A percentile compares a stretch with the other conserved stretches of the same genome.
Conservation (phyloP, 2,797 vertebrate genomes). For the Pangasius mekongensis region DNA sequence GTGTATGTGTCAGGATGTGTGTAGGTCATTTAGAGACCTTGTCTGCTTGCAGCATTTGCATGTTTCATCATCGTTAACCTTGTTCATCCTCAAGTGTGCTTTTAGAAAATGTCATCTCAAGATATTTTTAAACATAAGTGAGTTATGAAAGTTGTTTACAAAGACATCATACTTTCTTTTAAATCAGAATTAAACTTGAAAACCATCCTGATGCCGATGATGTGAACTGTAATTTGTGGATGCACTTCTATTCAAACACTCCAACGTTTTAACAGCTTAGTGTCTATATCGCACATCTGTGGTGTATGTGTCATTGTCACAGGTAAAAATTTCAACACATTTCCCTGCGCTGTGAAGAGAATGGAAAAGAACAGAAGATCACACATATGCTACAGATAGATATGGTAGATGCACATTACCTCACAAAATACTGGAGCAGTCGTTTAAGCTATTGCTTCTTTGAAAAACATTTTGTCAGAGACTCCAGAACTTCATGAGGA, state of each 20-base stretch:
- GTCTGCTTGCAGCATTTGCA: conserved; percentile 60
- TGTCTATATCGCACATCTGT: neutral
- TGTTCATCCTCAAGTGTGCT: conserved; percentile 63
- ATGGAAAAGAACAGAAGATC: neutral
- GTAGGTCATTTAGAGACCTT: conserved; percentile 46
- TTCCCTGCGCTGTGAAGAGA: neutral
- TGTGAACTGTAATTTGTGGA: neutral
- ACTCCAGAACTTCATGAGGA: neutral
- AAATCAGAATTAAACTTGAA: conserved; percentile 43
- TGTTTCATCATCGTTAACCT: conserved; percentile 70
- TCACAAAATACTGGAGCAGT: neutral
- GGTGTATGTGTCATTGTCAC: neutral
- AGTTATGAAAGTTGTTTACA: conserved; percentile 40
- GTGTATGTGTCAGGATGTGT: conserved; percentile 14
- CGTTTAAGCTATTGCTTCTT: neutral
- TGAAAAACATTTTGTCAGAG: conserved; percentile 2
- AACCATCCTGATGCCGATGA: neutral
- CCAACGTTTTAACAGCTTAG: neutral
- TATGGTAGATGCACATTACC: neutral
- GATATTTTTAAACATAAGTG: conserved; percentile 35
- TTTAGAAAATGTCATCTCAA: conserved; percentile 34
- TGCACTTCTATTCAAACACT: neutral
- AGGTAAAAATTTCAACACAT: neutral
- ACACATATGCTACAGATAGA: conserved; percentile 2
- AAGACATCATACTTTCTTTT: conserved; percentile 30